Evolutionary conservation across 64 coral and sea anemone species (phyloP).

Genomic region (Cladopsammia gracilis): DNA sequence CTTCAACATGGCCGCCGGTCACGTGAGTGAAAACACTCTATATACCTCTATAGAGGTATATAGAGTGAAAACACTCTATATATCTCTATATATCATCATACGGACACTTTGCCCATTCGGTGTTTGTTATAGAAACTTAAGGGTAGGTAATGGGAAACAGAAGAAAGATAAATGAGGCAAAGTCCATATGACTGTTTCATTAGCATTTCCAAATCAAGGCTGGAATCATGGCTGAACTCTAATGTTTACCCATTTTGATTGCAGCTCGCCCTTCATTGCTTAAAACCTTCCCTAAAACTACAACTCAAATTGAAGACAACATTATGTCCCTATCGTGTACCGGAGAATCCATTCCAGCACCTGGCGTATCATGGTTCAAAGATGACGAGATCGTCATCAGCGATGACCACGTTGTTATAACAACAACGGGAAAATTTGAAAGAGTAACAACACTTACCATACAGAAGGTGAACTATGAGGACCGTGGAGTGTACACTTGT

Average conservation of each 20-base stretch:
- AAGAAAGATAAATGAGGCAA: too few species aligned
- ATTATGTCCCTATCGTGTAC: not conserved
- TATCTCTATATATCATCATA: too few species aligned
- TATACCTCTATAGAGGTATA: too few species aligned
- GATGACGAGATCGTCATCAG: not conserved
- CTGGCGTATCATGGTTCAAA: conserved; percentile 11
- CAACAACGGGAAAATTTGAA: not conserved
- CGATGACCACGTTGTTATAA: not conserved
- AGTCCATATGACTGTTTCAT: too few species aligned
- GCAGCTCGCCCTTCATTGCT: not conserved
- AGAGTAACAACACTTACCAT: not conserved
- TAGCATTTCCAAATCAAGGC: too few species aligned
- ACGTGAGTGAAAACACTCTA: too few species aligned
- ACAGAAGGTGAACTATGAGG: not conserved
- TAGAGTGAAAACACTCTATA: too few species aligned
- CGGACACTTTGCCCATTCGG: too few species aligned
- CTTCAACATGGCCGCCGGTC: too few species aligned
- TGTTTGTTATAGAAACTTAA: too few species aligned
- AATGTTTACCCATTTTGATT: not conserved
- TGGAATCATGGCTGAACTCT: too few species aligned
- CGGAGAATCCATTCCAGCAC: conserved; percentile 35
- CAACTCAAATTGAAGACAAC: not conserved
- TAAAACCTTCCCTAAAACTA: not conserved
- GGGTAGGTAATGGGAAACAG: too few species aligned
- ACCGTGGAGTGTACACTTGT: conserved; percentile 31